These are phyloP conservation scores for Aphelinus atriplicis DNA, from an alignment of 1,140 invertebrate genomes.

Conservation along the genomic window DNA sequence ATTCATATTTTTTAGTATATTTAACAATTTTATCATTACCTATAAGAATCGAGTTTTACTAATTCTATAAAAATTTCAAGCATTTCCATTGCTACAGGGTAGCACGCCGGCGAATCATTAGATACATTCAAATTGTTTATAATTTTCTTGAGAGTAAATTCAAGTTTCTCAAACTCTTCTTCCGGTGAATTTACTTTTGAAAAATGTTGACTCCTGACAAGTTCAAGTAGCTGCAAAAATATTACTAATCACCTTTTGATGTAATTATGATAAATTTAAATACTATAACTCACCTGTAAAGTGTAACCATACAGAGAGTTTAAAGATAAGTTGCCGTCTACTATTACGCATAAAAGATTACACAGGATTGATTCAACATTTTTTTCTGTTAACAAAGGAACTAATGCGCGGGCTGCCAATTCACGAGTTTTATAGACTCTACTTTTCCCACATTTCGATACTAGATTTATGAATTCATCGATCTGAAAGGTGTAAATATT, in stretches of 20 bases:
- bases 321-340: conserved; percentile 41
- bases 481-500: conserved; percentile 11
- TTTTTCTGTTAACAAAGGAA: conserved; percentile 69
- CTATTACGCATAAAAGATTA: conserved; percentile 53
- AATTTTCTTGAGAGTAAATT: conserved; percentile 34
- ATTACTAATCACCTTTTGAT: conserved; percentile 5
- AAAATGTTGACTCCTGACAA: conserved; percentile 43
- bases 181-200: conserved; percentile 22
- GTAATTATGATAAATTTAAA: background rate
- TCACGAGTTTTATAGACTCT: conserved; percentile 72
- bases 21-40: conserved; percentile 19
- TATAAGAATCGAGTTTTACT: conserved; percentile 29
- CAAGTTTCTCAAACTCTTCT: conserved; percentile 25
- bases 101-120: conserved; percentile 40
- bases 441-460: conserved; percentile 64
- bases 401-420: conserved; percentile 74
- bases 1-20: too few species aligned
- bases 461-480: conserved; percentile 29
- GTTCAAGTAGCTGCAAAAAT: conserved; percentile 49
- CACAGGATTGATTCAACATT: conserved; percentile 50
- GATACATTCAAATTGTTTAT: conserved; percentile 45
- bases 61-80: conserved; percentile 48
- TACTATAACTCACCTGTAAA: conserved; percentile 53
- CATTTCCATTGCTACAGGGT: conserved; percentile 47
- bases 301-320: conserved; percentile 62